Evolutionary conservation across 2,888 invertebrate genomes (phyloP), one percentile per base, ranked within the genome.

Genomic region (Drosophila maculinotata): DNA sequence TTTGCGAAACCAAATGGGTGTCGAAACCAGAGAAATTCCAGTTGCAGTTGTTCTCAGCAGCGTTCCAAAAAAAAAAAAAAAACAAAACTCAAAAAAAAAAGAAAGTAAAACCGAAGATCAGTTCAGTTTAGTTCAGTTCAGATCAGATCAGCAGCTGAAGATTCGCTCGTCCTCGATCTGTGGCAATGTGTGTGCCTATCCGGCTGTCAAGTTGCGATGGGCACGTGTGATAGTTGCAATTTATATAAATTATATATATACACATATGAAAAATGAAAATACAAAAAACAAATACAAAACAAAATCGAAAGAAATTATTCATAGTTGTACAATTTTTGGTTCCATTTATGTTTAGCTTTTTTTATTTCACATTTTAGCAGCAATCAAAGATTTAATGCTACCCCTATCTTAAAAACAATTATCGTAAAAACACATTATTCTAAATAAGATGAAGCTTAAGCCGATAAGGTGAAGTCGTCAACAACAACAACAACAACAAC

Each of bases 161-260:
- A 82, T 68, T 68, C 65, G 60, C 77, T 74, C 77, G 67, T 70
- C 67, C 67, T 69, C 52, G 83, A 76, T 74, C 74, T 81, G 76
- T 74, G 79, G 83, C 87, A 83, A 83, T 76, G 85, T 83, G 83
- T 82, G 86, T 80, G 84, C 77, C 71, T 69, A 41, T 85, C 59
- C 76, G 58, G 64, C 62, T 59, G 53, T 59, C 38, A 35, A 38
- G 68, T 60, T 66, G 79, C 75, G 70, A 66, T 58, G 85, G 82
- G 74, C 85, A 87, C 87, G 83, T 84, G 83, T 84, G 83, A 84
- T 84, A 84, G 83, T 84, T 84, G 87, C 83, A 84, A 84, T 87
- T 84, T 84, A 84, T 85, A 83, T 87, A 79, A 84, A 82, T 63
- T 78, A 70, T 70, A 70, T 67, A 74, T 73, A 74, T 49, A 76